Percentiles rank a stretch among this genome's conserved stretches.
Evolutionary conservation across 2,113 vertebrate genomes (phyloP).

Genomic region (Uropsilus gracilis): DNA sequence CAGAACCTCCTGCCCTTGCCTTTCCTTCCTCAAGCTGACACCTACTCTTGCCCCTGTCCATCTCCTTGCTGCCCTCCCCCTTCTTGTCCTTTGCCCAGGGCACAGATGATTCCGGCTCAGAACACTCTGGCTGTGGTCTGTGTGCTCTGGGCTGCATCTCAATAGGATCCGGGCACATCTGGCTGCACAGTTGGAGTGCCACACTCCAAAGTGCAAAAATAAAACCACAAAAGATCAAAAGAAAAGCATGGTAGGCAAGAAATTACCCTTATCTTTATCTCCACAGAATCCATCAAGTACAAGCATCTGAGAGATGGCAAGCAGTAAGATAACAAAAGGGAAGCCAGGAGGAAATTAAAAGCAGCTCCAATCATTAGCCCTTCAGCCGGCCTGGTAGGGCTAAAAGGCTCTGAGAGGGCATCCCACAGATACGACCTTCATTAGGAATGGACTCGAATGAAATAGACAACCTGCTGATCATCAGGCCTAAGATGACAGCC

Average conservation of each 20-base stretch:
- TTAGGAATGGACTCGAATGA: constrained; percentile 56
- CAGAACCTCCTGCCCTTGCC: neutral
- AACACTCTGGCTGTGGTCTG: constrained; percentile 71
- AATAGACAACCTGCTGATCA: constrained; percentile 47
- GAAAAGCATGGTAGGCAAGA: constrained; percentile 81
- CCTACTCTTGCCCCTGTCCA: neutral
- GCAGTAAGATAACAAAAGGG: constrained; percentile 77
- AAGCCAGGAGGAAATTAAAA: constrained; percentile 82
- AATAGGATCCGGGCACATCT: constrained; percentile 86
- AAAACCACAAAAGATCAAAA: constrained; percentile 84
- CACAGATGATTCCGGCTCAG: constrained; percentile 68
- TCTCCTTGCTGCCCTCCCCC: neutral
- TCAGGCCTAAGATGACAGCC: constrained; percentile 51
- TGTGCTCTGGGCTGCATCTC: constrained; percentile 81
- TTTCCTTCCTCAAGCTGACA: neutral
- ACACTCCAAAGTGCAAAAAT: constrained; percentile 85
- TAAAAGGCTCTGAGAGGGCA: constrained; percentile 70
- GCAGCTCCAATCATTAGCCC: constrained; percentile 77
- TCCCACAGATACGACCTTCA: constrained; percentile 48
- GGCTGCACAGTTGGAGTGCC: constrained; percentile 84
- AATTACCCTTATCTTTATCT: constrained; percentile 85
- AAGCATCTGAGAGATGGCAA: constrained; percentile 78
- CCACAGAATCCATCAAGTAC: constrained; percentile 80
- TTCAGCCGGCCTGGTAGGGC: constrained; percentile 67
- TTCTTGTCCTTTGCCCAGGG: constrained; percentile 49